phyloP scores from a whole-genome alignment of 2,888 invertebrate genomes.

The Ophion ventricosus region DNA sequence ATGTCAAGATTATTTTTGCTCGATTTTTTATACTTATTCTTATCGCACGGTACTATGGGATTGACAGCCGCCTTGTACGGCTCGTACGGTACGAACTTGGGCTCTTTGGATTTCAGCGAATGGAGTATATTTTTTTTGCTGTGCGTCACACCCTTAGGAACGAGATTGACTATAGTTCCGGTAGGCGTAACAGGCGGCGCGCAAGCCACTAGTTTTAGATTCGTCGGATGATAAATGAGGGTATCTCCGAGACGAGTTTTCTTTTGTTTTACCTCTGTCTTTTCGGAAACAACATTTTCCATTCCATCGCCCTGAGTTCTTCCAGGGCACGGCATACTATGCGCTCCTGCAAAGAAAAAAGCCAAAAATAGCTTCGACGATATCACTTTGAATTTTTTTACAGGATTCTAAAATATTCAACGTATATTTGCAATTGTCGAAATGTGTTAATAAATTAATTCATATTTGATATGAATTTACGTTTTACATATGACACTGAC shows the following conservation, averaged over 20 bases:
- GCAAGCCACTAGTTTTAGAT: constrained; percentile 78
- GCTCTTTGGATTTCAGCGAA: constrained; percentile 86
- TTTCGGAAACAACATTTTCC: constrained; percentile 84
- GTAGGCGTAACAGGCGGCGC: constrained; percentile 84
- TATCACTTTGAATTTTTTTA: background rate
- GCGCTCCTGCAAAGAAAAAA: constrained; percentile 70
- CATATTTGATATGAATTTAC: background rate
- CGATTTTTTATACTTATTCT: constrained; percentile 81
- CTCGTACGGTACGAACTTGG: constrained; percentile 94
- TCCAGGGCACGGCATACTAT: constrained; percentile 73
- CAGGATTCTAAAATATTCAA: background rate
- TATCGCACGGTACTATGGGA: constrained; percentile 87
- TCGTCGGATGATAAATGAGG: constrained; percentile 82
- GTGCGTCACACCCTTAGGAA: constrained; percentile 87
- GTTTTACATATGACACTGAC: background rate
- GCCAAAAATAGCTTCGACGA: background rate
- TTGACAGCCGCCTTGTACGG: constrained; percentile 94
- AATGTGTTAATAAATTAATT: background rate
- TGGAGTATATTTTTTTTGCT: constrained; percentile 84
- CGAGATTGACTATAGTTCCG: constrained; percentile 86
- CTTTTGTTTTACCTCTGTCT: constrained; percentile 72
- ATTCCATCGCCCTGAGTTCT: constrained; percentile 92
- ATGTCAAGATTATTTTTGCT: constrained; percentile 87
- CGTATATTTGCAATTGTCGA: background rate
- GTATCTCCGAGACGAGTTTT: constrained; percentile 80